Evolutionary conservation across 2,113 vertebrate genomes (phyloP), one percentile per base, ranked within the genome.

Genomic region (Baryphthengus martii): DNA sequence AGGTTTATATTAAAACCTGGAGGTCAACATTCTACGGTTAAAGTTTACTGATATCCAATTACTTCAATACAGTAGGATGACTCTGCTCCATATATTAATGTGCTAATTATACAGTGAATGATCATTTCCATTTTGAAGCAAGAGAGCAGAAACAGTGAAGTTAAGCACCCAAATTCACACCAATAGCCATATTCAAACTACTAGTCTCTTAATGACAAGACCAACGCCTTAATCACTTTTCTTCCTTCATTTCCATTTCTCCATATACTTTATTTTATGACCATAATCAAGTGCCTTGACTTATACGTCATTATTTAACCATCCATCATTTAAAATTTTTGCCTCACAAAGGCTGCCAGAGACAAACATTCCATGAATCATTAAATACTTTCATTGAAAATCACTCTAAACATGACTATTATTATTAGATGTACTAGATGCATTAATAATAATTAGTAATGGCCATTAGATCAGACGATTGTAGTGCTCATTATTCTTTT

Each of bases 371-470:
- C 91, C 44, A 90, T 91, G 87, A 93, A 85, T 90, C 78, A 77
- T 90, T 94, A 89, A 75, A 85, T 58, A 44, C 13, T 74, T 95
- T 45, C 16, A 83, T 39, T 93, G 85, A 96, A 93, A 86, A 92
- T 90, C 75, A 86, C 56, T 86, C 44, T 33, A 88, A 66, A 95
- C 65, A 77, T 49, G 42, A 81, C 47, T 80, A 59, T 92, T 81
- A 56, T 71, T 97, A 91, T 95, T 92, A 85, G 2, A 18, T 65
- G 29, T 39, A 95, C 94, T 94, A 85, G 3, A 14, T 65, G 33
- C 35, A 95, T 89, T 91, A 88, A 89, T 93, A 94, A 89, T 61
- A 85, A 95, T 94, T 96, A 88, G 35, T 84, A 83, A 93, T 52
- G 68, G 61, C 25, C 67, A 92, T 90, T 93, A 88, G 33, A 66